Conservation (phyloP, 2,797 vertebrate genomes). For the Myoxocephalus aenaeus region DNA sequence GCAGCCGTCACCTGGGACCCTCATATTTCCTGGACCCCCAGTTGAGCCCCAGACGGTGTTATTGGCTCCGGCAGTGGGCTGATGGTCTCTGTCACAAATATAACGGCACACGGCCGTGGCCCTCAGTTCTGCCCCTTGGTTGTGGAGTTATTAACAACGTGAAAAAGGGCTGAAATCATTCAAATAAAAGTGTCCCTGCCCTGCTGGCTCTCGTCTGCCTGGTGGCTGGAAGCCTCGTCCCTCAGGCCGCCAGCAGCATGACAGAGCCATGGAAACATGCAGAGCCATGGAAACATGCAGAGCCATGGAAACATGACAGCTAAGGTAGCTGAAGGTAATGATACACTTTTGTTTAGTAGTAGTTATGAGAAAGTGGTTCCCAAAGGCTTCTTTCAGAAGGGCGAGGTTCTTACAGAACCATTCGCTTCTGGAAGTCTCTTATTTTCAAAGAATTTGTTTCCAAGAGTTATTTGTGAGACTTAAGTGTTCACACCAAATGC, state of each 20-base stretch:
- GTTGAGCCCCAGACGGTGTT: constrained; percentile 19
- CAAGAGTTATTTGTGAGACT: too few relatives aligned
- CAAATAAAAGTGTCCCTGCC: not conserved
- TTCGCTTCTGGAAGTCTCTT: too few relatives aligned
- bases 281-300: not conserved
- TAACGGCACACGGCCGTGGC: constrained; percentile 22
- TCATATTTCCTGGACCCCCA: constrained; percentile 28
- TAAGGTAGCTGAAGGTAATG: not conserved
- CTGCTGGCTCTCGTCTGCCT: not conserved
- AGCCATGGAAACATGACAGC: not conserved
- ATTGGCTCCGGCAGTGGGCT: constrained; percentile 28
- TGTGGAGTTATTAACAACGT: constrained; percentile 40
- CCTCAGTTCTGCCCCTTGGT: constrained; percentile 33
- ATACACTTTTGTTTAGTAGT: not conserved
- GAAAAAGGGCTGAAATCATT: constrained; percentile 32
- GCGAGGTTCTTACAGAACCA: too few relatives aligned
- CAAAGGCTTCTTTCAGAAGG: too few relatives aligned
- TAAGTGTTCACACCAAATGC: too few relatives aligned
- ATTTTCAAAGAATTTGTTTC: too few relatives aligned
- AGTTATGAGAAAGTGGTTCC: too few relatives aligned
- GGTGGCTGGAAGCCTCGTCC: not conserved
- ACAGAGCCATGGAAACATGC: constrained; percentile 3
- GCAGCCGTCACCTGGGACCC: not conserved
- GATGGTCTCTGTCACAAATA: constrained; percentile 41
- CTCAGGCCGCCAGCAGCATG: constrained; percentile 7